Base-by-base conservation (phyloP, 2,113 vertebrate species). In the Miniopterus natalensis region DNA sequence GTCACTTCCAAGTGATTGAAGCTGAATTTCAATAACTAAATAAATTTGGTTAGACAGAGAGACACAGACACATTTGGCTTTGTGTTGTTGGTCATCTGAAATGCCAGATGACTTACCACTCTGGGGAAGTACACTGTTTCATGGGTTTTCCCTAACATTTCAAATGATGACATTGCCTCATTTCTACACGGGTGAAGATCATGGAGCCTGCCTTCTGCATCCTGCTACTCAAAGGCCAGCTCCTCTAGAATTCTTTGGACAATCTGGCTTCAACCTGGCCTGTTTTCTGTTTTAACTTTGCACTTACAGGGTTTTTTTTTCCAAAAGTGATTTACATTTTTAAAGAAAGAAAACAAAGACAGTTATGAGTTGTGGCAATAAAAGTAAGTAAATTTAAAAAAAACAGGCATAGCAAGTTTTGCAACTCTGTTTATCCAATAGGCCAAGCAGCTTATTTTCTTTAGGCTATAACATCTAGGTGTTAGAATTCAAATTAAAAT, bases 291-390 rank as follows among this genome's bases (percentile, higher is more conserved):
- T 61, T 51, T 93, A 61, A 83, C 90, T 79, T 68, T 59, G 23
- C 29, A 14, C 80, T 45, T 95, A 25, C 20, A 31, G 49, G 18
- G 9, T 91, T 11, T 23, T 6, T 95, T 47, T 87, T 71, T 59
- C 53, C 12, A 65, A 29, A 89, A 84, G n/a, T 40, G 14, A 86
- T 78, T 94, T 94, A 59, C 8, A 63, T 84, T 86, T 90, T 79
- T 49, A 86, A 55, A 49, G 36, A 29, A n/a, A 11, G 14, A 71
- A 47, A 9, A 47, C 45, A 61, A 77, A 88, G 25, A 79, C 25
- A 88, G 1, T 55, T 42, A 15, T 42, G 53, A 90, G 21, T 90
- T 61, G 12, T 90, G 8, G 31, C 53, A 47, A 66, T 83, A 49
- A 29, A 89, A 63, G 45, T 53, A 68, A 68, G 55, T 63, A 29